Conservation (phyloP, 2,113 vertebrate species). For the Corythornis cristatus region DNA sequence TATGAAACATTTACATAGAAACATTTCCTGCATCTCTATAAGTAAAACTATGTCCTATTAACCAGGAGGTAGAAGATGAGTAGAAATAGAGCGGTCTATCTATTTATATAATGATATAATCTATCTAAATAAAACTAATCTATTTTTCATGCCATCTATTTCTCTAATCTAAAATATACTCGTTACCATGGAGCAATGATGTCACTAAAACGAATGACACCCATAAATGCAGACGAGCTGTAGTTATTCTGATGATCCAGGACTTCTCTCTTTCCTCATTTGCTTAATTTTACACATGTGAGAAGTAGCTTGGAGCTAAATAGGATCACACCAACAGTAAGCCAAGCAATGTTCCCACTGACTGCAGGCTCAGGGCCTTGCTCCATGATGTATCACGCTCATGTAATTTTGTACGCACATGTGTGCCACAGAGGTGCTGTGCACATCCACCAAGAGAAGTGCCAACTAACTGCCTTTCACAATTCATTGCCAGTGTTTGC, state of each 20-base stretch:
- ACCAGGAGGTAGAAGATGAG: constrained; percentile 65
- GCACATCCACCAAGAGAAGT: not conserved
- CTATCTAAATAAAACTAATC: constrained; percentile 73
- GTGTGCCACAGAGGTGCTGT: not conserved
- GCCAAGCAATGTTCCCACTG: not conserved
- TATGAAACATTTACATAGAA: constrained; percentile 61
- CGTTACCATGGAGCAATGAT: constrained; percentile 72
- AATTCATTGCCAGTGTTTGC: not conserved
- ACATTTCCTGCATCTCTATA: constrained; percentile 47
- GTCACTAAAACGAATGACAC: constrained; percentile 71
- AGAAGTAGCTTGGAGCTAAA: constrained; percentile 51
- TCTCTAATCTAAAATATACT: constrained; percentile 65
- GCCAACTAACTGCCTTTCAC: not conserved
- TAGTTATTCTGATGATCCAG: constrained; percentile 68
- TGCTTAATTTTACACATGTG: constrained; percentile 62
- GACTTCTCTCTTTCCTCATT: constrained; percentile 63
- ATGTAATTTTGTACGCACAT: not conserved
- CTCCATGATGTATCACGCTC: not conserved
- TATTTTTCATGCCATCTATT: constrained; percentile 71
- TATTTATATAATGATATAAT: constrained; percentile 68
- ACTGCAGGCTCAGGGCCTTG: not conserved
- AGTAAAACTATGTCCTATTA: constrained; percentile 67
- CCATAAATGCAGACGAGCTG: constrained; percentile 69
- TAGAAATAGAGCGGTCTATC: constrained; percentile 67
- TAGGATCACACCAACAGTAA: constrained; percentile 8